Evolutionary conservation across 2,797 vertebrate genomes (phyloP).

Genomic region (Myotis pilosus): DNA sequence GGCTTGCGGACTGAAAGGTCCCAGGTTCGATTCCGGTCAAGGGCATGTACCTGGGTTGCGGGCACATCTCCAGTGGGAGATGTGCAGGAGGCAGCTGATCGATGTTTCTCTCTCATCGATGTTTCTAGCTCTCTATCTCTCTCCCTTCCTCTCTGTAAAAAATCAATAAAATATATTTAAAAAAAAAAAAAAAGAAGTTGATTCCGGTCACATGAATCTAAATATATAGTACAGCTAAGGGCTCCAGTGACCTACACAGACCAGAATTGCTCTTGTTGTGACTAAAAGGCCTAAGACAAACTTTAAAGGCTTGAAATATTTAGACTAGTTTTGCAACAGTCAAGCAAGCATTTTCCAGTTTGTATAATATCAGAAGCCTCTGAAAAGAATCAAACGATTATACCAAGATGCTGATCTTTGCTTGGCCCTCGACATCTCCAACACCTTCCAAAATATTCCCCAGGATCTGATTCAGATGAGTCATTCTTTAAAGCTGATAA

Average conservation of each 20-base stretch:
- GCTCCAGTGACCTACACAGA: not conserved
- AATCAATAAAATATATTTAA: too few species aligned
- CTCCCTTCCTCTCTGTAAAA: too few species aligned
- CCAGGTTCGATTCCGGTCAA: too few species aligned
- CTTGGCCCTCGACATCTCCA: conserved; percentile 49
- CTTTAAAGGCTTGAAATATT: conserved; percentile 4
- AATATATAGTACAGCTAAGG: conserved; percentile 10
- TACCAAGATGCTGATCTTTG: not conserved
- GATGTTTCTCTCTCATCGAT: too few species aligned
- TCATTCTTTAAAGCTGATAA: conserved; percentile 63
- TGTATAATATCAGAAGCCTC: conserved; percentile 52
- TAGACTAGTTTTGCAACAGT: conserved; percentile 11
- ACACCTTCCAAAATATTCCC: conserved; percentile 38
- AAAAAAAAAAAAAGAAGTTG: too few species aligned
- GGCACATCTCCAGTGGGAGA: too few species aligned
- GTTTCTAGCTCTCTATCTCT: too few species aligned
- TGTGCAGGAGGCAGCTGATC: too few species aligned
- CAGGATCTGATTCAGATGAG: conserved; percentile 58
- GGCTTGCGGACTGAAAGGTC: too few species aligned
- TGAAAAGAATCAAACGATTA: conserved; percentile 37
- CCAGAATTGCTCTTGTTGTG: conserved; percentile 25
- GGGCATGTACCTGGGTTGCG: too few species aligned
- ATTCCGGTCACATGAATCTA: not conserved
- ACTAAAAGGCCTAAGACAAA: conserved; percentile 22
- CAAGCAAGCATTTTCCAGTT: conserved; percentile 39